phyloP scores from a whole-genome alignment of 2,888 invertebrate genomes.

The Euzetes globulus region DNA sequence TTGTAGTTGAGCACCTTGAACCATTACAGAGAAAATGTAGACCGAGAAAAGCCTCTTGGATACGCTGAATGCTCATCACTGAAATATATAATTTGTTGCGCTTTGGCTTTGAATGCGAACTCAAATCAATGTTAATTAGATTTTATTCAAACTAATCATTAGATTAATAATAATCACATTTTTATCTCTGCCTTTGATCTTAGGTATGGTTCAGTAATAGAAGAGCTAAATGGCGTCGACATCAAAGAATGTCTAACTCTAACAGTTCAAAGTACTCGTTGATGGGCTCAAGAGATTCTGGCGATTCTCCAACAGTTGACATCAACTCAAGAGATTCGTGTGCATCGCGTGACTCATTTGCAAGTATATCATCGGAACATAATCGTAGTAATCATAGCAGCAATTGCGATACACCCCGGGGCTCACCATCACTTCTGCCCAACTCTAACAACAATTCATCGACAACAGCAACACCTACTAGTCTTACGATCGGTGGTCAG shows the following conservation, averaged over 20 bases:
- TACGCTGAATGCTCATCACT: not conserved
- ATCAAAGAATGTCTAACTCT: conserved; percentile 67
- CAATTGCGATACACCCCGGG: not conserved
- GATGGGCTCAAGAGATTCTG: conserved; percentile 32
- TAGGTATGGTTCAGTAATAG: conserved; percentile 99
- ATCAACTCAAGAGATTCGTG: conserved; percentile 36
- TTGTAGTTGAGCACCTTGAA: no score
- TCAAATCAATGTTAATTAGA: not conserved
- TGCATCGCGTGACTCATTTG: conserved; percentile 31
- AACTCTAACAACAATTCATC: not conserved
- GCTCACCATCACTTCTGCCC: conserved; percentile 9
- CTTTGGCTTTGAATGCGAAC: no score
- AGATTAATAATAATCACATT: not conserved
- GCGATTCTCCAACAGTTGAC: conserved; percentile 35
- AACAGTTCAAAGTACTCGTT: conserved; percentile 35
- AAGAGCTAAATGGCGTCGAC: conserved; percentile 96
- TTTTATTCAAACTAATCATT: not conserved
- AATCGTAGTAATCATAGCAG: conserved; percentile 5
- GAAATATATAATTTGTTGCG: no score
- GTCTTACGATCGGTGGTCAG: conserved; percentile 23
- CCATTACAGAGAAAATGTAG: no score
- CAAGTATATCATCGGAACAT: conserved; percentile 13
- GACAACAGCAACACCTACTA: not conserved
- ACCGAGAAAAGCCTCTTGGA: not conserved
- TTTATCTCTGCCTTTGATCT: not conserved